These are phyloP conservation scores for Scaptomyza flava DNA, from an alignment of 2,888 invertebrate genomes.

Conservation along the genomic window DNA sequence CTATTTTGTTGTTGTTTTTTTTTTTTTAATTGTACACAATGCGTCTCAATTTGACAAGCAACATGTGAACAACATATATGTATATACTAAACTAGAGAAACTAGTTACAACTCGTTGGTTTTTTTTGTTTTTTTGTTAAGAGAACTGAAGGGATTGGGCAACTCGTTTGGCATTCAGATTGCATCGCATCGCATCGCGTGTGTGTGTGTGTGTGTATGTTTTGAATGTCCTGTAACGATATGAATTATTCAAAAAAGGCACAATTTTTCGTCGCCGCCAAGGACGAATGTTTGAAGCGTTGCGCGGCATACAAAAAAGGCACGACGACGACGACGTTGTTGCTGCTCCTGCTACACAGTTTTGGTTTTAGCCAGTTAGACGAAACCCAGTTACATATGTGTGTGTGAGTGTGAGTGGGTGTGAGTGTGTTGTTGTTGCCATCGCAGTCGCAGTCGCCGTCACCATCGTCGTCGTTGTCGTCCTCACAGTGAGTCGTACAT, in stretches of 20 bases:
- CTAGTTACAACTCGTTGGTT: slow-evolving; percentile 49
- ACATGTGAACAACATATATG: slow-evolving; percentile 60
- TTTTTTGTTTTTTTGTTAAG: no score
- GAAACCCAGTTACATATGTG: slow-evolving; percentile 48
- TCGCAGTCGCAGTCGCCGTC: no score
- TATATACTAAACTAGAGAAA: slow-evolving; percentile 16
- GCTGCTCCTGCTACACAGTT: slow-evolving; percentile 50
- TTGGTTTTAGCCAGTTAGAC: slow-evolving; percentile 72
- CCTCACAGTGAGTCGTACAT: slow-evolving; percentile 67
- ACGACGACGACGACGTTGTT: slow-evolving; percentile 40
- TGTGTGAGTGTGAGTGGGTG: slow-evolving; percentile 13
- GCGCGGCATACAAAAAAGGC: slow-evolving; percentile 82
- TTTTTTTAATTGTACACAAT: slow-evolving; percentile 58
- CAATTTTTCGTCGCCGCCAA: slow-evolving; percentile 79
- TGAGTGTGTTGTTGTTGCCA: slow-evolving; percentile 21
- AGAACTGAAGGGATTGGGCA: slow-evolving; percentile 12
- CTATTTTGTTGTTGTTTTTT: slow-evolving; percentile 44
- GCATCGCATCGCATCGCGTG: slow-evolving; percentile 73
- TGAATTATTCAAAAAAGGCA: slow-evolving; percentile 84
- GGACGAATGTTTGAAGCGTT: slow-evolving; percentile 81
- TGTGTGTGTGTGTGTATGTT: slow-evolving; percentile 74
- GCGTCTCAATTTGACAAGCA: slow-evolving; percentile 76
- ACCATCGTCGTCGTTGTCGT: slow-evolving; percentile 29
- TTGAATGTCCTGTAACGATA: slow-evolving; percentile 84
- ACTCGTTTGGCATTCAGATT: slow-evolving; percentile 83